Evolutionary conservation across 2,113 vertebrate species (phyloP), one percentile per base, ranked within the genome.

Genomic region (Peromyscus polionotus): DNA sequence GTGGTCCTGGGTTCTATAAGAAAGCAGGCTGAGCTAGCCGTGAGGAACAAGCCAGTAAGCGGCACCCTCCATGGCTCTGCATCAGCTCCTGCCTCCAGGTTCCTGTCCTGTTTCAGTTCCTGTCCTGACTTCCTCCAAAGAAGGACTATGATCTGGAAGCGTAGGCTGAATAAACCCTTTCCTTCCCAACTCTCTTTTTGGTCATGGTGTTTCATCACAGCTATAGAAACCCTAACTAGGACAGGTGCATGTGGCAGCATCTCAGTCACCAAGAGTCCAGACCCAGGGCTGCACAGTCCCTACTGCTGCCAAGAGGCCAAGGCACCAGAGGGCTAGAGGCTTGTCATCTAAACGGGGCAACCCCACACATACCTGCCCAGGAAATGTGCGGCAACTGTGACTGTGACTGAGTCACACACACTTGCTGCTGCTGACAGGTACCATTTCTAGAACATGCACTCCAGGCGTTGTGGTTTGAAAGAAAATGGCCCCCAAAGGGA

Each of bases 361-460:
- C 45, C 5, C 16, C 12, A 31, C 57, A 26, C 54, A 28, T 31
- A 8, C 16, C 54, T 72, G 14, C 5, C n/a, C 19, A 31, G 85
- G 93, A 83, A 33, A 54, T 1, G 7, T 57, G 24, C 83, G 91
- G 54, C n/a, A n/a, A 28, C 2, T 7, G 16, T 45, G 3, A 42
- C 1, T 0, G 31, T 12, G 3, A 20, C 22, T 28, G 63, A 1
- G 33, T 22, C 14, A 1, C 39, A 8, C 31, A 22, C 2, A 4
- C 67, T 51, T 31, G 31, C 73, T 28, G 7, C 33, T 42, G 80
- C 10, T 42, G 63, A 28, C 54, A 0, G 0, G 3, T 22, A 14
- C 10, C 0, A 0, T 45, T 63, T 81, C 80, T 5, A 22, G 45
- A 73, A 6, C 10, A 3, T 0, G 20, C 4, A 3, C 36, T n/a